phyloP scores from a whole-genome alignment of 2,888 invertebrate genomes.

The Noctua pronuba region DNA sequence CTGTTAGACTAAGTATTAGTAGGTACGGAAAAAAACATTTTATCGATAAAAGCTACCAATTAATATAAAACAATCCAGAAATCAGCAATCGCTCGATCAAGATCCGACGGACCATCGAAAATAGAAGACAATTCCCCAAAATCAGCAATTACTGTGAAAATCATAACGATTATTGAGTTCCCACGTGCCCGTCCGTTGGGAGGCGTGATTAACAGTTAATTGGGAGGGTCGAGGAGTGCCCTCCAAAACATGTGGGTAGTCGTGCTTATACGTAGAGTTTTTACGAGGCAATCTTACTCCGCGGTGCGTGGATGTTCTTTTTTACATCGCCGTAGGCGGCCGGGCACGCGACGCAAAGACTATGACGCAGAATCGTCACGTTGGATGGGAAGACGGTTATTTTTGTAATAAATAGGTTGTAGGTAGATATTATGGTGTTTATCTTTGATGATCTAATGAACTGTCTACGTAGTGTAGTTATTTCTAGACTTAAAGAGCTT shows the following conservation, averaged over 20 bases:
- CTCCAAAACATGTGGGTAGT: constrained; percentile 62
- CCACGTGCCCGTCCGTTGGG: constrained; percentile 65
- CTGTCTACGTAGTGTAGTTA: not conserved
- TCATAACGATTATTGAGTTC: constrained; percentile 66
- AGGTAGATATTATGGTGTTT: not conserved
- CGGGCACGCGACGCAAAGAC: constrained; percentile 74
- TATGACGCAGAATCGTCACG: constrained; percentile 65
- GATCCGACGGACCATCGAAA: constrained; percentile 11
- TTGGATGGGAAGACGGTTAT: not conserved
- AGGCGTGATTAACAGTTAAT: constrained; percentile 77
- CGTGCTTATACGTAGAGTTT: constrained; percentile 75
- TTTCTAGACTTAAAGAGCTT: not conserved
- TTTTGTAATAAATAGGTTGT: not conserved
- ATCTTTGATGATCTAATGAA: not conserved
- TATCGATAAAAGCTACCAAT: not conserved
- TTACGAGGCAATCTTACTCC: constrained; percentile 87
- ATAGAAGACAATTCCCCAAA: constrained; percentile 31
- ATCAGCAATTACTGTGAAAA: constrained; percentile 57
- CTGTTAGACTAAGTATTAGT: not conserved
- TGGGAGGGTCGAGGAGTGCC: constrained; percentile 71
- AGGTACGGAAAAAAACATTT: not conserved
- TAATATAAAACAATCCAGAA: not conserved
- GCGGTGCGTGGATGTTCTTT: constrained; percentile 83
- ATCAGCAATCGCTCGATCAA: constrained; percentile 1
- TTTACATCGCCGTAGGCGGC: constrained; percentile 81